A percentile compares a stretch with the other conserved stretches of the same genome.
These are phyloP conservation scores for Bruchidius siliquastri DNA, from an alignment of 2,888 invertebrate genomes.

Conservation along the genomic window DNA sequence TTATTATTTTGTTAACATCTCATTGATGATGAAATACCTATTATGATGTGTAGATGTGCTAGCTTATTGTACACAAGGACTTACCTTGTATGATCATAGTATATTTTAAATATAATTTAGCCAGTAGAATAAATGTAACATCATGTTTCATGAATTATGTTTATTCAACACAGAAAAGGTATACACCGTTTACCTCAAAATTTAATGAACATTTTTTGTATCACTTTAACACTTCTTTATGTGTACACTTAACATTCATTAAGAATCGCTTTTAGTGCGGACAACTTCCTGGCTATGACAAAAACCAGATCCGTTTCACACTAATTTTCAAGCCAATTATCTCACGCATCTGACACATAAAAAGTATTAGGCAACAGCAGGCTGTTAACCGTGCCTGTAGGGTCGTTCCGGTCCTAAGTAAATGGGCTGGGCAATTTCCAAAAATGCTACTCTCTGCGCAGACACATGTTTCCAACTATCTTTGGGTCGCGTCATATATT, in stretches of 20 bases:
- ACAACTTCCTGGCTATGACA: constrained; percentile 8
- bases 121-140: no score
- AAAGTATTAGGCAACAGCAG: constrained; percentile 28
- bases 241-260: not conserved
- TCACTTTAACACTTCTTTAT: not conserved
- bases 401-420: constrained; percentile 16
- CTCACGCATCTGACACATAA: constrained; percentile 29
- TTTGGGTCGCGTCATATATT: constrained; percentile 30
- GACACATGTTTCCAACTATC: constrained; percentile 31
- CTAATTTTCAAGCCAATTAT: constrained; percentile 26
- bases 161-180: no score
- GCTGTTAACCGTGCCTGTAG: no score
- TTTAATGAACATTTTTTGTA: not conserved
- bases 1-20: no score
- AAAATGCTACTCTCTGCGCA: constrained; percentile 18
- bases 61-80: no score
- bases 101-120: no score
- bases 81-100: no score
- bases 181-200: not conserved
- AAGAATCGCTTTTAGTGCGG: not conserved
- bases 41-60: no score
- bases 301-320: constrained; percentile 18
- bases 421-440: constrained; percentile 24
- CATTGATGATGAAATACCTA: no score
- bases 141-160: no score